A percentile compares a stretch with the other conserved stretches of the same genome.
These are phyloP conservation scores for Halcyon smyrnensis DNA, from an alignment of 2,797 vertebrate species.

Conservation along the genomic window DNA sequence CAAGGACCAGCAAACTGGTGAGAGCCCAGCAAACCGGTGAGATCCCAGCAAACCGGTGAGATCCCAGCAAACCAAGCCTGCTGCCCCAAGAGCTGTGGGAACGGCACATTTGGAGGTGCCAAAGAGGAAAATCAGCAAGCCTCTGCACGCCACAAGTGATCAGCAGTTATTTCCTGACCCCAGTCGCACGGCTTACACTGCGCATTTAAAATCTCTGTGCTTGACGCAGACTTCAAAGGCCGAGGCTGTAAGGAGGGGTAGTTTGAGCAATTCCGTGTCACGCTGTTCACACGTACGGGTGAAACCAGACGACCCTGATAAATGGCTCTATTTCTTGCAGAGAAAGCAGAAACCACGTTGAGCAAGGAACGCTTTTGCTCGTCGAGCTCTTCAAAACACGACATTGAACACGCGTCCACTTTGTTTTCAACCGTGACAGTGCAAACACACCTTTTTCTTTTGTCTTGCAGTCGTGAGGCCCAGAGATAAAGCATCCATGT, in stretches of 20 bases:
- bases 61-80: neutral
- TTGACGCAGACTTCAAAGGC: neutral
- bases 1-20: neutral
- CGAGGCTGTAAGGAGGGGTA: neutral
- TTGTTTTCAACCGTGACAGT: rapidly evolving
- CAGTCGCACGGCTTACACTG: rapidly evolving
- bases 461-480: neutral
- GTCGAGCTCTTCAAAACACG: neutral
- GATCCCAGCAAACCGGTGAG: neutral
- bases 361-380: neutral
- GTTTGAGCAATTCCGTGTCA: neutral
- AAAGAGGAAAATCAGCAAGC: neutral
- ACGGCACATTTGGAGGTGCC: rapidly evolving
- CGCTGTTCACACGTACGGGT: rapidly evolving
- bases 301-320: neutral
- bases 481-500: neutral
- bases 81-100: neutral
- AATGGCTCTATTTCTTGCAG: neutral
- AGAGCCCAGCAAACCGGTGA: neutral
- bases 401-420: rapidly evolving
- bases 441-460: neutral
- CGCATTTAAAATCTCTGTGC: neutral
- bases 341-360: neutral
- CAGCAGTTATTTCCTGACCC: neutral
- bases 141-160: too few species aligned